Evolutionary conservation across 2,797 vertebrate species (phyloP), one percentile per base, ranked within the genome.

Genomic region (Ctenochaetus hawaiiensis): DNA sequence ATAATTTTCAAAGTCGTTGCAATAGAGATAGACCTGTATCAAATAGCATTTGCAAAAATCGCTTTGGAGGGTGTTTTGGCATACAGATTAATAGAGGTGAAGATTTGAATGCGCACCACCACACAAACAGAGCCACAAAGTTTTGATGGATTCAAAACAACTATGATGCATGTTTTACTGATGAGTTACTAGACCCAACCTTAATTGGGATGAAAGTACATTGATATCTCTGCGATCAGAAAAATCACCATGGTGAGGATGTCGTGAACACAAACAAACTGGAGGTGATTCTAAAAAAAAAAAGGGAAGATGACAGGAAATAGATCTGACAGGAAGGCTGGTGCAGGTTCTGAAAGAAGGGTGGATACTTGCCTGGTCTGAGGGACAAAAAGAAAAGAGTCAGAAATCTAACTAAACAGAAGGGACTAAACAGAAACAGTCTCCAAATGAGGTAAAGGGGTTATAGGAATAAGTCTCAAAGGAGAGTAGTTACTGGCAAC

Each of bases 71-170:
- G 23, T 58, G 9, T 41, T 79, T 45, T 66, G 41, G 43, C 26
- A 70, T 17, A 51, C 51, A 70, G 45, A 30, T 10, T 59, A 56
- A 16, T n/a, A 7, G 14, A 67, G 11, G 22, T 16, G 11, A 17
- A 1, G 1, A 67, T 52, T 73, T 64, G 34, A 44, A 5, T 80
- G 30, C 12, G 23, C 26, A 48, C 39, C 37, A 43, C 47, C 53
- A 70, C 26, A 67, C n/a, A 59, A 58, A 68, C n/a, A 26, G 5
- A 45, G 41, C 52, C 67, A 39, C 11, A 18, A 63, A 18, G 61
- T 57, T 75, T n/a, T 58, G 23, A 58, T 53, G 17, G 75, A 12
- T 80, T 75, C 14, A 69, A 63, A 22, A 44, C 34, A 77, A 75
- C 45, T 17, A 58, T 20, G 61, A 62, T 61, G 10, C 17, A 43